phyloP scores from a whole-genome alignment of 2,888 invertebrate species.

The Crepidodera aurea region DNA sequence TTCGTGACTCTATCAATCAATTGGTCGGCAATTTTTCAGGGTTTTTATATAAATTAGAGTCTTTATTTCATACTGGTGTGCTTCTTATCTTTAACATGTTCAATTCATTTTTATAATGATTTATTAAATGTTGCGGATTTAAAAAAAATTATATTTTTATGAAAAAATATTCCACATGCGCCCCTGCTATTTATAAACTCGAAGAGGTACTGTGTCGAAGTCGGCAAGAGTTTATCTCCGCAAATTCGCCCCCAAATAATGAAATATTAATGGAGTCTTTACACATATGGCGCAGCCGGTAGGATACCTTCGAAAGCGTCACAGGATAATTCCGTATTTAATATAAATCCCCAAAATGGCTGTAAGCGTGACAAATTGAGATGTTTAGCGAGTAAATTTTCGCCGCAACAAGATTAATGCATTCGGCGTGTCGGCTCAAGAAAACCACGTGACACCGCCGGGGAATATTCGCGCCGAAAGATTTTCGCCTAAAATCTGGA shows the following conservation, averaged over 20 bases:
- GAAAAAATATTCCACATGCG: too few relatives aligned
- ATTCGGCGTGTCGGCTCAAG: slow-evolving; percentile 40
- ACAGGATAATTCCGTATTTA: slow-evolving; percentile 28
- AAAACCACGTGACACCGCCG: slow-evolving; percentile 33
- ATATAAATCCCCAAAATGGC: slow-evolving; percentile 34
- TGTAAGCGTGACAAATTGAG: slow-evolving; percentile 44
- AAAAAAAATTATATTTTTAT: too few relatives aligned
- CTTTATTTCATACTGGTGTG: too few relatives aligned
- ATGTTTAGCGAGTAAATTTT: slow-evolving; percentile 42
- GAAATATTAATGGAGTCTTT: slow-evolving; percentile 23
- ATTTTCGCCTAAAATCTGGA: neutral
- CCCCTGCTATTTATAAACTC: too few relatives aligned
- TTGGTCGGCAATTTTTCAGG: neutral
- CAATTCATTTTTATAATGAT: too few relatives aligned
- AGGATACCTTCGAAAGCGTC: slow-evolving; percentile 19
- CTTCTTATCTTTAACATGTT: too few relatives aligned
- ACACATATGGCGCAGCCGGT: slow-evolving; percentile 23
- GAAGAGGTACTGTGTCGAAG: neutral
- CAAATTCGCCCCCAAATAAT: slow-evolving; percentile 10
- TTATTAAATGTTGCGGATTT: too few relatives aligned
- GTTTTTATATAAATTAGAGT: neutral
- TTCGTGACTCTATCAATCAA: neutral
- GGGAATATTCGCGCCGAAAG: slow-evolving; percentile 30
- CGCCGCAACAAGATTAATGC: slow-evolving; percentile 42
- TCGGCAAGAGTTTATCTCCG: slow-evolving; percentile 11